Conservation (phyloP, 2,797 vertebrate species). For the Ceyx erithaca region DNA sequence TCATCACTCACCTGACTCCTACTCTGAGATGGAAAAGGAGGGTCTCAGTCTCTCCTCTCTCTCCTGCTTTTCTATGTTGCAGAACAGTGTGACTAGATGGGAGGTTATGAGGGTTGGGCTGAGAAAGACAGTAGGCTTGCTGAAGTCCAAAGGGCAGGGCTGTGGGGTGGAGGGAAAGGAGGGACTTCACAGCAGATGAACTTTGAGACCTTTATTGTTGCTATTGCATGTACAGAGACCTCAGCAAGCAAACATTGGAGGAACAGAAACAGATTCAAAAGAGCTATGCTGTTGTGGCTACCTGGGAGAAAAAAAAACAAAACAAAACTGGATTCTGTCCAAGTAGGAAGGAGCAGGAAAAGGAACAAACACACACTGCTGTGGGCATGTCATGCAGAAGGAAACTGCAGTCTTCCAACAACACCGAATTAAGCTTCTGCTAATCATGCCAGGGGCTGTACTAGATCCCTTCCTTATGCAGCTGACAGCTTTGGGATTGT, state of each 20-base stretch:
- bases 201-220: conserved; percentile 69
- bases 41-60: not conserved
- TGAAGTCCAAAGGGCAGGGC: conserved; percentile 64
- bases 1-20: conserved; percentile 49
- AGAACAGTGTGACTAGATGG: not conserved
- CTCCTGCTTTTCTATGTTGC: not conserved
- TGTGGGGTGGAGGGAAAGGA: not conserved
- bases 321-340: not conserved
- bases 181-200: conserved; percentile 47
- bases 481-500: not conserved
- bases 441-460: not conserved
- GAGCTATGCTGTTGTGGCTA: not conserved
- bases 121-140: conserved; percentile 15
- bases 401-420: not conserved
- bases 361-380: not conserved
- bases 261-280: not conserved
- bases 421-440: not conserved
- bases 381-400: not conserved
- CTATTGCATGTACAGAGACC: not conserved
- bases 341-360: not conserved
- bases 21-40: not conserved
- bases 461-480: not conserved
- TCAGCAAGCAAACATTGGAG: conserved; percentile 21
- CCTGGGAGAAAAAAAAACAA: not conserved
- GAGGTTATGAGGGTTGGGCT: conserved; percentile 12